Base-by-base conservation (phyloP, 2,888 invertebrate genomes). In the Tineola bisselliella region DNA sequence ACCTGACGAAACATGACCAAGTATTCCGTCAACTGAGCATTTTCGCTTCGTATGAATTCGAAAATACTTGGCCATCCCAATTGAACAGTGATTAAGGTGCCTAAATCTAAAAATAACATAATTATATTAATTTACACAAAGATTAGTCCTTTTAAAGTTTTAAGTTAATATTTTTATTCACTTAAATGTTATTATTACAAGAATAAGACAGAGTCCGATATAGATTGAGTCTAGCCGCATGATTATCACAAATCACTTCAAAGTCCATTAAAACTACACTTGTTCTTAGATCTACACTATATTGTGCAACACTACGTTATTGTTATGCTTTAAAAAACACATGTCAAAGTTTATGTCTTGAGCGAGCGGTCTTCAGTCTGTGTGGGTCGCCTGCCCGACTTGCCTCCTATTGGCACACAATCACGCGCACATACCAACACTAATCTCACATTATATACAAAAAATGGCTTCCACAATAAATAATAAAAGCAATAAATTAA, bases 401-500 rank as follows among this genome's bases (percentile, higher is more conserved):
- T 59, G 61, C 65, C 65, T 64, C 63, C 64, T 64, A 62, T 67
- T 66, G 66, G 61, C 64, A 62, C 68, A 63, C 69, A 38, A 65
- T 61, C 65, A 61, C 66, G 62, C 65, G 60, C 66, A 56, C 63
- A 58, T 38, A 33, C 63, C n/a, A 61, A 54, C 64, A 60, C 64
- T 18, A 59, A 56, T 13, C 33, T 15, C 33, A 38, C 58, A 38
- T 15, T 18, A 60, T 48, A 19, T 19, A 59, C 59, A 44, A 60
- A 33, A 59, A 11, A 31, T 25, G 44, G 44, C 60, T n/a, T 48
- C 44, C 19, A 59, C 19, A 60, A 61, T 59, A 62, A 59, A 44
- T 56, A 59, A 44, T 56, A 59, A 63, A 61, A 61, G 77, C 78
- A 81, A 81, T 80, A 82, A 83, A 81, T 80, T 82, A 83, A 81